Base-by-base conservation (phyloP, 2,888 invertebrate species). In the Heliconius cydno region DNA sequence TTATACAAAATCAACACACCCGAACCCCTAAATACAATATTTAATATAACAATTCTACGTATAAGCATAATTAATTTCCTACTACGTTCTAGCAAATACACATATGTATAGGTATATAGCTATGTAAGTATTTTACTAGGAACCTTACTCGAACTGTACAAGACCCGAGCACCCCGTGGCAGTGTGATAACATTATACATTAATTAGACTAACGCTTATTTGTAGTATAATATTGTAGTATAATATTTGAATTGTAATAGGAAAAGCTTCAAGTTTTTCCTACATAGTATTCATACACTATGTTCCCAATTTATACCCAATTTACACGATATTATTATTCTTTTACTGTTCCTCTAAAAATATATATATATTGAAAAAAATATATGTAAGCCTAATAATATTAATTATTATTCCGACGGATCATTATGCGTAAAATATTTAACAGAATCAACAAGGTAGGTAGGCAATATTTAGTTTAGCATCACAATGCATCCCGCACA, bases 141-240 rank as follows among this genome's bases (percentile, higher is more conserved):
- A 68, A 34, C 22, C 13, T 25, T 70, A 52, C 28, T 34, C 57
- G 57, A 41, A 19, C 25, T 57, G 34, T 73, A 57, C 30, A 34
- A 73, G 30, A n/a, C 30, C 72, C 72, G 71, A 19, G 28, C 28
- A 57, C 72, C 72, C 72, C 25, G 73, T 60, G 60, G 73, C 73
- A 38, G 57, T 19, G 22, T 13, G 73, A 73, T 73, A 73, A 73
- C 60, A 73, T 73, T 60, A 60, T 38, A 25, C 5, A 73, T 73
- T 73, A 73, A 60, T 34, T 60, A 60, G 34, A 46, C 73, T n/a
- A 60, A 73, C 73, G n/a, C 34, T 15, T 34, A 73, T 60, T 38
- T 41, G 13, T 70, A 46, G 46, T 46, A 41, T 70, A 15, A 41
- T 68, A 13, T 68, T 41, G 13, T n/a, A 46, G 25, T 70, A n/a